A percentile compares a stretch with the other conserved stretches of the same genome.
Conservation (phyloP, 2,888 invertebrate genomes). For the Falcaria lacertinaria region DNA sequence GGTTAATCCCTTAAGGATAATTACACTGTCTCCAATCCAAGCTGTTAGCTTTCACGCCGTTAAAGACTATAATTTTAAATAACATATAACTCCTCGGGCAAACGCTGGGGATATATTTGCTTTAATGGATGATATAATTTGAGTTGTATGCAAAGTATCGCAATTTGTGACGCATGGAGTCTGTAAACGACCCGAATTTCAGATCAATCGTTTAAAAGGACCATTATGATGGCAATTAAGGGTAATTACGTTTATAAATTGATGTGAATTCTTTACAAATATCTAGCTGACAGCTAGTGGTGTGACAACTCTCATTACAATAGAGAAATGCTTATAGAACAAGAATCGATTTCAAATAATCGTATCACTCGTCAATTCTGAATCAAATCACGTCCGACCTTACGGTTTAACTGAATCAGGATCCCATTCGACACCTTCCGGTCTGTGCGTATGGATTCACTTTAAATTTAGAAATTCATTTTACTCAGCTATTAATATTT, state of each 20-base stretch:
- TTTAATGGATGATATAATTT: background rate
- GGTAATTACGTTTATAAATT: background rate
- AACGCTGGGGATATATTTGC: too few species aligned
- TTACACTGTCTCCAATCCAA: too few species aligned
- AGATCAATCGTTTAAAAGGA: background rate
- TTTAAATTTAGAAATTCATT: background rate
- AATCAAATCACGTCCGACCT: constrained; percentile 1
- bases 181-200: background rate
- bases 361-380: background rate
- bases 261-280: background rate
- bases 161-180: background rate
- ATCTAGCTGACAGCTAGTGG: background rate
- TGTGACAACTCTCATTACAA: too few species aligned
- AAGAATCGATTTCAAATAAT: background rate
- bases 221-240: background rate
- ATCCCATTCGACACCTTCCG: background rate
- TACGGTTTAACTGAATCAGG: background rate
- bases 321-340: background rate
- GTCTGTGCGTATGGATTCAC: background rate
- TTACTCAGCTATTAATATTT: background rate
- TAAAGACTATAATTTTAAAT: too few species aligned
- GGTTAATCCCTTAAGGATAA: too few species aligned
- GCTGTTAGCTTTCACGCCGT: too few species aligned
- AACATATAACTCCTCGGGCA: too few species aligned
- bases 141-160: background rate